Evolutionary conservation across 35 echinoderm and acorn worm genomes (phyloP).

Genomic region (Acanthaster planci): DNA sequence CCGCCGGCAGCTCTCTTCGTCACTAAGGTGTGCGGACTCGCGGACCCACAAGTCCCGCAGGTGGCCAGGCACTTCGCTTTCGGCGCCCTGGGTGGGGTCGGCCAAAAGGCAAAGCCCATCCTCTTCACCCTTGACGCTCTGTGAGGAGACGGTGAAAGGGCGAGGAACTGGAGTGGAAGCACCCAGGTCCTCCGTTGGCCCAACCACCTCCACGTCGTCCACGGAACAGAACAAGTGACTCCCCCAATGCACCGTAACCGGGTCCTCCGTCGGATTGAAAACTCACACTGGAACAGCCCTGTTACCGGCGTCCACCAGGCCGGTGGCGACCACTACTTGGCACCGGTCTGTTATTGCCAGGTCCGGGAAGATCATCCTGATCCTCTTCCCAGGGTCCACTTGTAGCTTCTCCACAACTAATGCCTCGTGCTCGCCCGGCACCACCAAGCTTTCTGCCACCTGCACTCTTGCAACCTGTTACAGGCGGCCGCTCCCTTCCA

Average conservation of each 20-base stretch:
- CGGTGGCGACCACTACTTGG: background rate
- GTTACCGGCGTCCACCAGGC: background rate
- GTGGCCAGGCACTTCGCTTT: background rate
- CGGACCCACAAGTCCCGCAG: background rate
- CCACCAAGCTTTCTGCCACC: background rate
- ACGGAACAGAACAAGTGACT: background rate
- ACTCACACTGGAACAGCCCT: background rate
- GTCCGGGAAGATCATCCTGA: background rate
- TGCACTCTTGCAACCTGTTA: background rate
- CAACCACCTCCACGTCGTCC: background rate
- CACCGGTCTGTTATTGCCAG: background rate
- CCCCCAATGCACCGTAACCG: too few species aligned
- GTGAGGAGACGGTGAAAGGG: background rate
- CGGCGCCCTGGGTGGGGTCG: too few species aligned
- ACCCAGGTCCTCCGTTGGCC: background rate
- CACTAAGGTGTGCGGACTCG: background rate
- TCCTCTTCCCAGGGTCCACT: background rate
- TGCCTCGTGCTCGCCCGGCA: constrained; percentile 10
- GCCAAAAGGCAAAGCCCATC: too few species aligned
- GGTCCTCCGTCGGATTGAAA: too few species aligned
- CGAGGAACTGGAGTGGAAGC: background rate
- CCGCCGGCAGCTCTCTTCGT: constrained; percentile 11
- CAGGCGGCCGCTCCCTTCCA: background rate
- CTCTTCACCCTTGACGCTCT: too few species aligned
- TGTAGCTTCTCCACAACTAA: background rate